phyloP scores from a whole-genome alignment of 2,888 invertebrate genomes.

The Lasioglossum pauxillum region DNA sequence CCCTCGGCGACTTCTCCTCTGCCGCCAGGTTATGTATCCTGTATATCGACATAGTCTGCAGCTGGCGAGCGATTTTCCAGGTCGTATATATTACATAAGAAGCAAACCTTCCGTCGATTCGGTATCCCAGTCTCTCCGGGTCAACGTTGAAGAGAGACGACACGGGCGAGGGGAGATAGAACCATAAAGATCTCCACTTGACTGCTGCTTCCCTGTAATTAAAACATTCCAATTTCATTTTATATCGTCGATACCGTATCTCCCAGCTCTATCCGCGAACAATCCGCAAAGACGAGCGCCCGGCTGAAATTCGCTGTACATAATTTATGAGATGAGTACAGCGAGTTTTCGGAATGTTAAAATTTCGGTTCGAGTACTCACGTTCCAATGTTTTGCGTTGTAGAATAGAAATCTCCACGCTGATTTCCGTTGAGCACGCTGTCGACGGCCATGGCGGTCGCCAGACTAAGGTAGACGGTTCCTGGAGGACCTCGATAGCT shows the following conservation, averaged over 20 bases:
- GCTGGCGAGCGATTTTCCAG: constrained; percentile 13
- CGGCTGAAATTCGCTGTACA: neutral
- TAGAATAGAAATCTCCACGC: neutral
- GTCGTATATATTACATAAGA: constrained; percentile 13
- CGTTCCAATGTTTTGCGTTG: neutral
- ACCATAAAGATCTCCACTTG: neutral
- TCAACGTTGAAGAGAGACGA: neutral
- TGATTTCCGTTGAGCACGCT: neutral
- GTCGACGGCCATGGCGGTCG: constrained; percentile 13
- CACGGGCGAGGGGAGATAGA: neutral
- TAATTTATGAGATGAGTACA: neutral
- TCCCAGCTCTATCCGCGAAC: neutral
- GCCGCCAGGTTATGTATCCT: constrained; percentile 4
- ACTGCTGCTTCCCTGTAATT: neutral
- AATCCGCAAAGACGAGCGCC: neutral
- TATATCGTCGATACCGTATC: neutral
- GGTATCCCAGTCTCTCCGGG: neutral
- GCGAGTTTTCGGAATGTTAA: neutral
- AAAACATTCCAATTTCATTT: neutral
- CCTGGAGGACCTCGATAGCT: constrained; percentile 1
- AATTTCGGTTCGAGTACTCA: neutral
- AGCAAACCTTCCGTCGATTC: constrained; percentile 10
- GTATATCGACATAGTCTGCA: constrained; percentile 10
- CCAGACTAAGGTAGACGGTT: constrained; percentile 9
- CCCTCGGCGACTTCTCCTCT: neutral